Evolutionary conservation across 1,140 invertebrate species (phyloP), one percentile per base, ranked within the genome.

Genomic region (Drosophila carrolli): DNA sequence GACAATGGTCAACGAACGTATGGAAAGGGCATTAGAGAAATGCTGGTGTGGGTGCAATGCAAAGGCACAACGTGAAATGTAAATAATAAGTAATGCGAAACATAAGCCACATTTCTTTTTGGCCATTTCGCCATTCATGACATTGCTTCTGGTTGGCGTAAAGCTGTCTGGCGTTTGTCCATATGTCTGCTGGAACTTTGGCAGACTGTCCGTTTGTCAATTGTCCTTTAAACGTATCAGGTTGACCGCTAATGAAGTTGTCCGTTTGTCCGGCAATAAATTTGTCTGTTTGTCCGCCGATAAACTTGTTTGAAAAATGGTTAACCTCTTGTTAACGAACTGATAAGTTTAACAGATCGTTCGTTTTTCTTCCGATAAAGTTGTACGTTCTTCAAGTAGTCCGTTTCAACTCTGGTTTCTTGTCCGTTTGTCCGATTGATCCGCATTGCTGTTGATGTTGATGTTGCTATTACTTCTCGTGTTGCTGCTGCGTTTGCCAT

Each of bases 1-100:
- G 41, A 76, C 70, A 73, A 73, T 73, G 55, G 56, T 73, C 55
- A 61, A 61, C 56, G 70, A 53, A 53, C 68, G 68, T 73, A 61
- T 71, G 68, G 38, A 72, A 71, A 72, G 68, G 61, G 65, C 65
- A 68, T 66, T 68, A 66, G 56, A 66, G 61, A 67, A 66, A 53
- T 51, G 48, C 29, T 35, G n/a, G 48, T 51, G 48, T 51, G 29
- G 48, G 48, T 51, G 48, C 48, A 35, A 16, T 32, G 29, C 29
- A 11, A 48, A 44, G 43, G 8, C 14, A 44, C 2, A 46, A 11
- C 23, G 46, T 8, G 7, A 48, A 29, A 11, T 29, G 23, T 1
- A 27, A 48, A 48, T 48, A 48, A 27, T 27, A 27, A 23, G 13
- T 27, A 48, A 48, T 27, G 13, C 46, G 46, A 48, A 4, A 23